Base-by-base conservation (phyloP, 1,140 invertebrate genomes). In the Aporrectodea caliginosa region DNA sequence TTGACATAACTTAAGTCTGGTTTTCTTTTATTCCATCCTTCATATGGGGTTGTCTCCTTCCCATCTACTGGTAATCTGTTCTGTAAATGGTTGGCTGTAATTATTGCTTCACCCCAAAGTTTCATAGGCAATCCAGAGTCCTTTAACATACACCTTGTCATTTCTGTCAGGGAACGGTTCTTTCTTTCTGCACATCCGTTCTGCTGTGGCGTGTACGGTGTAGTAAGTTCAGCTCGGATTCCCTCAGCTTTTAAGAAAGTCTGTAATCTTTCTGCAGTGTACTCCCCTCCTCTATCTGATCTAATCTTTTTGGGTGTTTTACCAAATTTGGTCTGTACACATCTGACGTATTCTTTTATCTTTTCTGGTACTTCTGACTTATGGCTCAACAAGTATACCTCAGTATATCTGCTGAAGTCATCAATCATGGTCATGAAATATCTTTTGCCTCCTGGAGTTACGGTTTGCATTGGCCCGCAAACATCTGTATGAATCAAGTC, bases 101-200 rank as follows among this genome's bases (percentile, higher is more conserved):
- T 83, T 0, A 88, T 82, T 14, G 89, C 88, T 85, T 91, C 89
- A 1, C 86, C 87, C 90, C 89, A 91, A 70, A 88, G 83, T 2
- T 79, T 34, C 68, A 86, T 83, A 29, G 84, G 82, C 29, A 90
- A 77, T 58, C 86, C 78, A 29, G 85, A 82, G 6, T 89, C 84
- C 30, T 35, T 77, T 79, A 91, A 33, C 82, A 89, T 80, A 74
- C 84, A 93, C 82, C 86, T 83, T 35, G 87, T 85, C 78, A 81
- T 85, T 84, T 90, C 89, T 82, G 88, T 85, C 1, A 87, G 34
- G 16, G 84, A 86, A 69, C 86, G 58, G 78, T 87, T 88, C 83
- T 89, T 88, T 35, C 89, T 82, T 81, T 91, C 90, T 30, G 89
- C 82, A 1, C 90, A 85, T 81, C 89, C 88, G 87, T 91, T 91